These are phyloP conservation scores for Palythoa grandiflora DNA, from an alignment of 92 coral and sea anemone genomes.

Conservation along the genomic window DNA sequence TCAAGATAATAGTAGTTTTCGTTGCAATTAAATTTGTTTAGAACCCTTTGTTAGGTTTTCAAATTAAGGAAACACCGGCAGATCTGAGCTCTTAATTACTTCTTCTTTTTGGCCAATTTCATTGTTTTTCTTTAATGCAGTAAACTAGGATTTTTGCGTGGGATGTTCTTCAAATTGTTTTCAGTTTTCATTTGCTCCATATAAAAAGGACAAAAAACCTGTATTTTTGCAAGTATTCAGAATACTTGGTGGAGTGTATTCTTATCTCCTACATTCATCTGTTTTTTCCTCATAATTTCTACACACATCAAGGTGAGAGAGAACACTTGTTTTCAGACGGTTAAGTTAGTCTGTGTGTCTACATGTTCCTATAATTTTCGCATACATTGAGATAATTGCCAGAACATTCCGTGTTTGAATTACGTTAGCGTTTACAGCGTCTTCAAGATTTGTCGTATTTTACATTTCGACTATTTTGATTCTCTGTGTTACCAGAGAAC, in stretches of 20 bases:
- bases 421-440: background rate
- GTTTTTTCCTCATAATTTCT: background rate
- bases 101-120: too few relatives aligned
- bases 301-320: background rate
- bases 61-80: background rate
- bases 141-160: too few relatives aligned
- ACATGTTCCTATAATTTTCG: background rate
- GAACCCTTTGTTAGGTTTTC: background rate
- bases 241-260: too few relatives aligned
- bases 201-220: too few relatives aligned
- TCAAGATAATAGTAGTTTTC: background rate
- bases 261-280: constrained; percentile 32
- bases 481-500: background rate
- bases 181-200: too few relatives aligned
- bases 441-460: background rate
- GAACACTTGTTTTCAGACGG: background rate
- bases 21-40: background rate
- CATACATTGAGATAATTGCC: background rate
- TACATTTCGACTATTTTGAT: background rate
- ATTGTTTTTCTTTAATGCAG: too few relatives aligned
- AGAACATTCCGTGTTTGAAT: background rate
- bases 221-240: background rate
- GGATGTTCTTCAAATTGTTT: too few relatives aligned
- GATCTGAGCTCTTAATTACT: background rate
- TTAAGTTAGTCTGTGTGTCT: background rate